Base-by-base conservation (phyloP, 2,888 invertebrate species). In the Hoplodrina ambigua region DNA sequence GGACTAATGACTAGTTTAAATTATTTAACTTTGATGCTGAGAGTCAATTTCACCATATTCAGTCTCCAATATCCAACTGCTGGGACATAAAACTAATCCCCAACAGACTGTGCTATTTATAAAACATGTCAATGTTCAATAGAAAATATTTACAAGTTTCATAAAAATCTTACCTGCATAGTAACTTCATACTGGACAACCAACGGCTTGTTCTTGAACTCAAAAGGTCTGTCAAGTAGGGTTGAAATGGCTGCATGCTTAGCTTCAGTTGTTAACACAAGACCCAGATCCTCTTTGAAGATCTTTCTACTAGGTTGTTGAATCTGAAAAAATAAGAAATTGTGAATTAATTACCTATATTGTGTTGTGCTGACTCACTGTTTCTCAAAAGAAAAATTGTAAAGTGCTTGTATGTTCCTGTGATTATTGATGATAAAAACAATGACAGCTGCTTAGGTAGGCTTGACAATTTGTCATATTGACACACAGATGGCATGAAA, bases 221-320 rank as follows among this genome's bases (percentile, higher is more conserved):
- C 96, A 92, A 99, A 99, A 0, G 98, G 98, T 88, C 97, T 97
- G 69, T 96, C 96, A 19, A 99, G 94, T 44, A 97, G 96, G 4
- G 98, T 96, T 2, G 99, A 96, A 78, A 99, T 98, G 10, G 99
- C 99, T 17, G 99, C 98, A 94, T 99, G 99, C 87, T 99, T 98
- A 0, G 99, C 99, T 95, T 99, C 99, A 0, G 99, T 98, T 89
- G 98, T 99, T 25, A 99, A 94, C 13, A 99, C 98, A 50, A 99
- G 95, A 17, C 99, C 99, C 70, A 97, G 94, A 90, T 99, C 99
- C 62, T 98, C 98, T 69, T 97, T 97, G 87, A 99, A 96, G 17
- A 98, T 97, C 87, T 98, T 97, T 81, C 97, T 97, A 71, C 97
- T 96, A 0, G 99, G 98, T 52, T 97, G 92, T 92, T 98, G 99